These are phyloP conservation scores for Labeo rohita DNA, from an alignment of 2,113 vertebrate genomes.

Conservation along the genomic window DNA sequence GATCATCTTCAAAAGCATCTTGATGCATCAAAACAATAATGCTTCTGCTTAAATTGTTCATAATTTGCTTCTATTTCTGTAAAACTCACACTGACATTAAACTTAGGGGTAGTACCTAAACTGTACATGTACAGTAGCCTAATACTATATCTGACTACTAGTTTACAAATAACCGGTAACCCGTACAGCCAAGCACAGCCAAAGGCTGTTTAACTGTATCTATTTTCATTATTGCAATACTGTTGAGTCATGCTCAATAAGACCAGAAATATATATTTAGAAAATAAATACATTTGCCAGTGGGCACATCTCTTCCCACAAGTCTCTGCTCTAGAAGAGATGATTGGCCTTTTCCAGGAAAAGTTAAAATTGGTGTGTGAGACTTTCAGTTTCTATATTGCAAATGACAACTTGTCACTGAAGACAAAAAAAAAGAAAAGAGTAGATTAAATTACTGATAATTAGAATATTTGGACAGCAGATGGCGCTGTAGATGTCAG, in stretches of 20 bases:
- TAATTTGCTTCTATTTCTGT: neutral
- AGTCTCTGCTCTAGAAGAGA: slow-evolving; percentile 3
- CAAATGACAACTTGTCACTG: neutral
- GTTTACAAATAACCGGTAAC: too few relatives aligned
- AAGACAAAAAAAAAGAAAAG: neutral
- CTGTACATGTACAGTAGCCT: neutral
- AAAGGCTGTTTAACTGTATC: neutral
- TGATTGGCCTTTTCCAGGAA: slow-evolving; percentile 44
- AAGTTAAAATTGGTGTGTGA: slow-evolving; percentile 19
- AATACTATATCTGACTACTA: neutral
- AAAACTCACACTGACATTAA: neutral
- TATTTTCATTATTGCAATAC: neutral
- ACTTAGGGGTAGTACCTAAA: neutral
- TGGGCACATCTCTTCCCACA: slow-evolving; percentile 35
- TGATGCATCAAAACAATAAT: neutral
- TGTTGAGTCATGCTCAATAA: too few relatives aligned
- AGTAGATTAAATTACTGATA: neutral
- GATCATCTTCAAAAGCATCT: neutral
- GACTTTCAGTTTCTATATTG: slow-evolving; percentile 40
- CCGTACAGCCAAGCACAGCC: neutral
- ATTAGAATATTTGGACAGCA: slow-evolving; percentile 59
- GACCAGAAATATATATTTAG: neutral
- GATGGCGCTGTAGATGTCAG: slow-evolving; percentile 63
- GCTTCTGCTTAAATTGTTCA: neutral
- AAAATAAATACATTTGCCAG: neutral